A percentile compares a stretch with the other conserved stretches of the same genome.
phyloP scores from a whole-genome alignment of 2,113 vertebrate species.

The Willisornis vidua region DNA sequence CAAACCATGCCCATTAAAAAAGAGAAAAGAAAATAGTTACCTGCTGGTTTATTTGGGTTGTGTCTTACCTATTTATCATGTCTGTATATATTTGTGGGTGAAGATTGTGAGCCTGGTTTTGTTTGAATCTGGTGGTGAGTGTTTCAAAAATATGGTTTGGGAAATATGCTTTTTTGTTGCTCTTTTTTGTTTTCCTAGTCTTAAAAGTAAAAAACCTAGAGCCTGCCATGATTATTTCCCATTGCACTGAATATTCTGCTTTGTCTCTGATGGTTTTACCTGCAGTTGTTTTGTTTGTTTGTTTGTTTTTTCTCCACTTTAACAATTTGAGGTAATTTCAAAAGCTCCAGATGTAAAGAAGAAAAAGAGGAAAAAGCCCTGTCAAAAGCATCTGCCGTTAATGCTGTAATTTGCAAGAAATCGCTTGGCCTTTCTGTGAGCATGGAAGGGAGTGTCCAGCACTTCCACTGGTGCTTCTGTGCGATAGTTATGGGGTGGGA shows the following conservation, averaged over 20 bases:
- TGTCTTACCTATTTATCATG: constrained; percentile 74
- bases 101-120: constrained; percentile 65
- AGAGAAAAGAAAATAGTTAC: constrained; percentile 19
- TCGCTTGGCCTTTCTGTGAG: constrained; percentile 23
- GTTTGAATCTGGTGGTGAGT: constrained; percentile 63
- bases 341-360: constrained; percentile 77
- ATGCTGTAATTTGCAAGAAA: constrained; percentile 25
- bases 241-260: constrained; percentile 92
- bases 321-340: constrained; percentile 72
- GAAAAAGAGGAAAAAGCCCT: constrained; percentile 7
- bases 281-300: constrained; percentile 55
- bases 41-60: constrained; percentile 54
- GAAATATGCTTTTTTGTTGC: constrained; percentile 62
- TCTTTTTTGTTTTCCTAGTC: constrained; percentile 68
- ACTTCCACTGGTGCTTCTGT: constrained; percentile 46
- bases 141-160: constrained; percentile 53
- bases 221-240: constrained; percentile 69
- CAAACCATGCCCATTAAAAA: constrained; percentile 52
- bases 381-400: neutral
- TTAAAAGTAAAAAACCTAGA: constrained; percentile 82
- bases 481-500: constrained; percentile 69
- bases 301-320: constrained; percentile 65
- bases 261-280: constrained; percentile 76
- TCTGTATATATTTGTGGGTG: constrained; percentile 72
- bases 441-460: constrained; percentile 26